A percentile compares a stretch with the other conserved stretches of the same genome.
phyloP scores from a whole-genome alignment of 2,888 invertebrate genomes.

The Diarsia brunnea region DNA sequence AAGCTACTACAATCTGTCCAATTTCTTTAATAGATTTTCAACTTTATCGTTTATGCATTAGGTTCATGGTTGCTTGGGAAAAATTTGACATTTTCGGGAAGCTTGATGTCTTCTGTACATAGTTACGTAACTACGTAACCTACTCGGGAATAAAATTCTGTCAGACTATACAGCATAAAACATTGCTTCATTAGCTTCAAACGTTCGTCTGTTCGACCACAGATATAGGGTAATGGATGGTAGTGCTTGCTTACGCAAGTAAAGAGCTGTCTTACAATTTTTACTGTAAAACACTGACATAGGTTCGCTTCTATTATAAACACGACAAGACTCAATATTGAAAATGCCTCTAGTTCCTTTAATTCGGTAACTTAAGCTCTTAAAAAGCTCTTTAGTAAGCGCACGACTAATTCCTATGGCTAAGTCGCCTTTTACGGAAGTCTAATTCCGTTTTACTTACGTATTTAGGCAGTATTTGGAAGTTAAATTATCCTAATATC shows the following conservation, averaged over 20 bases:
- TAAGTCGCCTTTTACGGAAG: constrained; percentile 23
- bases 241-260: neutral
- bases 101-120: too few species aligned
- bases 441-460: neutral
- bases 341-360: constrained; percentile 10
- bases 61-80: too few species aligned
- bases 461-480: neutral
- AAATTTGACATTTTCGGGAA: too few species aligned
- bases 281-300: neutral
- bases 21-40: too few species aligned
- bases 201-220: neutral
- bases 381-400: constrained; percentile 8
- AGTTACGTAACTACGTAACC: constrained; percentile 14
- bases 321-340: neutral
- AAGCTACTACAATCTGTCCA: too few species aligned
- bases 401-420: constrained; percentile 5
- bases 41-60: too few species aligned
- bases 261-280: neutral
- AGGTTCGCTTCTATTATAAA: neutral
- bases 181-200: neutral
- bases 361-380: constrained; percentile 16
- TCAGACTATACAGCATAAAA: neutral
- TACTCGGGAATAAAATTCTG: neutral
- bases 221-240: neutral
- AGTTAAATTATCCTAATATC: neutral